Evolutionary conservation across 2,888 invertebrate genomes (phyloP).

Genomic region (Gortyna flavago): DNA sequence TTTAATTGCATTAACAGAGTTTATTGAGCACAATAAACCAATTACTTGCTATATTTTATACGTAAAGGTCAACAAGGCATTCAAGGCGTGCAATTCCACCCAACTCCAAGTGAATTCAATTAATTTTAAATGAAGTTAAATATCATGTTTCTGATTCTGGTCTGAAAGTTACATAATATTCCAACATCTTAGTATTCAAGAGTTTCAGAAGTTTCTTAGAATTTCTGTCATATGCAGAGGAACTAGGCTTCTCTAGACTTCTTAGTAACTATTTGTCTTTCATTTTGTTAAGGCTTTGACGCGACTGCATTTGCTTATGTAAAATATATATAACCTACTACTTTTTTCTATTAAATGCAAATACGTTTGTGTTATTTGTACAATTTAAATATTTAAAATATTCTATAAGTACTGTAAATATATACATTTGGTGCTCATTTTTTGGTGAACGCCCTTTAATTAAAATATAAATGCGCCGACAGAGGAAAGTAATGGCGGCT

Average conservation of each 20-base stretch:
- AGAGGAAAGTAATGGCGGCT: slow-evolving; percentile 75
- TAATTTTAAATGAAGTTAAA: slow-evolving; percentile 33
- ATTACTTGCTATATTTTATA: not conserved
- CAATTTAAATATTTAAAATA: slow-evolving; percentile 18
- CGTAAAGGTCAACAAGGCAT: not conserved
- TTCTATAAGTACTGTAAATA: slow-evolving; percentile 27
- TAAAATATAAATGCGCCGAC: slow-evolving; percentile 69
- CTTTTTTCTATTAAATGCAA: slow-evolving; percentile 63
- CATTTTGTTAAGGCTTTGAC: not conserved
- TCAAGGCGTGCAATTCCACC: not conserved
- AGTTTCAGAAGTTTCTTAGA: slow-evolving; percentile 5
- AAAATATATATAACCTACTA: slow-evolving; percentile 4
- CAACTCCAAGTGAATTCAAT: slow-evolving; percentile 7
- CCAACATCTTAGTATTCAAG: slow-evolving; percentile 12
- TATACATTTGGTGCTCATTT: slow-evolving; percentile 38
- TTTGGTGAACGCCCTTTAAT: slow-evolving; percentile 60
- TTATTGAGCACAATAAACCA: not conserved
- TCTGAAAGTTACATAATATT: slow-evolving; percentile 22
- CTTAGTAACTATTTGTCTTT: slow-evolving; percentile 1
- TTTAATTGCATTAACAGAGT: not conserved
- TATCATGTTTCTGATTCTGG: slow-evolving; percentile 14
- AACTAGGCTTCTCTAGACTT: slow-evolving; percentile 5
- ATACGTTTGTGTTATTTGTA: slow-evolving; percentile 70
- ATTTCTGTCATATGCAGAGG: slow-evolving; percentile 16
- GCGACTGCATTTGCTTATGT: not conserved